phyloP scores from a whole-genome alignment of 1,140 invertebrate species.

The Chlorops oryzae region DNA sequence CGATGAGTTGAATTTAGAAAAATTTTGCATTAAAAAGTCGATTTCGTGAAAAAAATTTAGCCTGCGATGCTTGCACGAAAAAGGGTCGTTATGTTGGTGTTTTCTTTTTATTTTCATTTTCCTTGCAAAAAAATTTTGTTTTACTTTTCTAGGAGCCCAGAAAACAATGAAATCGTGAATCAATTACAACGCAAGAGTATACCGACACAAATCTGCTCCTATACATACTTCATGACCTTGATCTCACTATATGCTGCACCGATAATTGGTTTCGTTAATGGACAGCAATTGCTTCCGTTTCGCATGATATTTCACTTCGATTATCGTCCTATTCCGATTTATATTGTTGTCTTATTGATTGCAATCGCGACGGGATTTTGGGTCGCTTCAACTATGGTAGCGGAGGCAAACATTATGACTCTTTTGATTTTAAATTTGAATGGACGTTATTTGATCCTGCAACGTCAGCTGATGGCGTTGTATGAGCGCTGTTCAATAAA shows the following conservation, averaged over 20 bases:
- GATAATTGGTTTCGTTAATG: slow-evolving; percentile 24
- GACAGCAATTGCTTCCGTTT: slow-evolving; percentile 30
- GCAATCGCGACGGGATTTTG: slow-evolving; percentile 32
- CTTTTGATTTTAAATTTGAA: slow-evolving; percentile 37
- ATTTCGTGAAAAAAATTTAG: too few species aligned
- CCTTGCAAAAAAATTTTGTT: neutral
- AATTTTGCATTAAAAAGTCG: too few species aligned
- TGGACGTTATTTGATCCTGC: slow-evolving; percentile 27
- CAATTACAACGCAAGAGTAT: slow-evolving; percentile 25
- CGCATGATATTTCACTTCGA: slow-evolving; percentile 32
- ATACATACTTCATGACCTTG: slow-evolving; percentile 25
- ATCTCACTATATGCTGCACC: slow-evolving; percentile 26
- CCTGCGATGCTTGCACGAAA: too few species aligned
- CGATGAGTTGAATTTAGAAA: too few species aligned
- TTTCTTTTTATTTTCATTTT: neutral
- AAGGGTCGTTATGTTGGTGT: neutral
- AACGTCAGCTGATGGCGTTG: slow-evolving; percentile 17
- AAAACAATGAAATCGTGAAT: slow-evolving; percentile 15
- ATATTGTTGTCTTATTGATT: slow-evolving; percentile 22
- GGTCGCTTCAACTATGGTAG: slow-evolving; percentile 29
- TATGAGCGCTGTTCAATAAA: neutral
- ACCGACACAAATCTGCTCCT: slow-evolving; percentile 24
- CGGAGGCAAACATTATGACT: slow-evolving; percentile 34
- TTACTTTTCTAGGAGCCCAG: neutral
- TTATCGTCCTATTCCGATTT: slow-evolving; percentile 19